A percentile compares a stretch with the other conserved stretches of the same genome.
Evolutionary conservation across 2,888 invertebrate species (phyloP).

Genomic region (Cheilosia soror): DNA sequence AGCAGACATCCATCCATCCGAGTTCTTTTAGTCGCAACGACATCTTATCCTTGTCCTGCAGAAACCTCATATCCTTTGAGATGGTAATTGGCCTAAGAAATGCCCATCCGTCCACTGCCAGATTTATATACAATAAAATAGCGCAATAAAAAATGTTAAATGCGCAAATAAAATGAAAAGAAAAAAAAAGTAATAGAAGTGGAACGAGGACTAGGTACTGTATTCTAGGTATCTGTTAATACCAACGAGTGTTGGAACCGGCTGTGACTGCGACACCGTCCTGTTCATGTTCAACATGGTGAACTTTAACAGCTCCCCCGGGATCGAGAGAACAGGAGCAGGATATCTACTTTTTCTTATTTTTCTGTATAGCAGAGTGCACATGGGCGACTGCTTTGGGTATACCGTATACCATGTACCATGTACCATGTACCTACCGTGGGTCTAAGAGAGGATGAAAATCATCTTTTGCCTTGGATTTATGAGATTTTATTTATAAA

Average conservation of each 20-base stretch:
- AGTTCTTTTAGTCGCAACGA: conserved; percentile 15
- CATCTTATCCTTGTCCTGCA: conserved; percentile 7
- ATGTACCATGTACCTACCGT: neutral
- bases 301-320: conserved; percentile 42
- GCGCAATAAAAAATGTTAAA: conserved; percentile 36
- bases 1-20: conserved; percentile 24
- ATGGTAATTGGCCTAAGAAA: conserved; percentile 54
- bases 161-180: conserved; percentile 24
- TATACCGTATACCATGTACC: neutral
- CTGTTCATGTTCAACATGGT: conserved; percentile 36
- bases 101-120: conserved; percentile 42
- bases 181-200: neutral
- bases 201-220: neutral
- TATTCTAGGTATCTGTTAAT: conserved; percentile 37
- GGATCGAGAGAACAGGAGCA: conserved; percentile 21
- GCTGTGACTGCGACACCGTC: conserved; percentile 35
- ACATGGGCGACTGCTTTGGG: conserved; percentile 20
- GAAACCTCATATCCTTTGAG: conserved; percentile 23
- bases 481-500: conserved; percentile 41
- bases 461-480: conserved; percentile 47
- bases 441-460: conserved; percentile 36
- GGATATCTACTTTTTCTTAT: neutral
- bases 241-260: conserved; percentile 28
- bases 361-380: conserved; percentile 10
- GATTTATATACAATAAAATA: conserved; percentile 52